These are phyloP conservation scores for Lasaia peninsularis DNA, from an alignment of 1,140 invertebrate genomes.

Conservation along the genomic window DNA sequence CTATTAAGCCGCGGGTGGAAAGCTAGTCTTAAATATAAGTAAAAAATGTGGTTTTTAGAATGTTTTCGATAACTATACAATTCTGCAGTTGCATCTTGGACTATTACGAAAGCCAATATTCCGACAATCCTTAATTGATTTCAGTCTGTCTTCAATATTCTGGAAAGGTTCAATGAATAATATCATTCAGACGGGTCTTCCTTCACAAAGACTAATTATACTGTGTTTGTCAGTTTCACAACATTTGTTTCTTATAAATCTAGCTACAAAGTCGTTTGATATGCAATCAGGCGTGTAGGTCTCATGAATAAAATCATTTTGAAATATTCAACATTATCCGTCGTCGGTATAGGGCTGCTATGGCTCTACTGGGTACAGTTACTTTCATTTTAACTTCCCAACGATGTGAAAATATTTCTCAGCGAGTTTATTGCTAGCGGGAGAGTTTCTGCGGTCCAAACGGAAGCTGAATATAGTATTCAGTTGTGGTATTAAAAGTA, in stretches of 20 bases:
- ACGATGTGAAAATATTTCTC: conserved; percentile 75
- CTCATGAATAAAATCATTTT: conserved; percentile 67
- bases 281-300: conserved; percentile 43
- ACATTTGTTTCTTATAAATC: neutral
- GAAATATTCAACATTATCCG: conserved; percentile 59
- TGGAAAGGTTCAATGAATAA: too few species aligned
- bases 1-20: too few species aligned
- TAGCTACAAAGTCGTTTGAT: conserved; percentile 38
- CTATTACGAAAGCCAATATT: too few species aligned
- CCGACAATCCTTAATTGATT: too few species aligned
- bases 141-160: too few species aligned
- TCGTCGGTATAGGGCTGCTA: conserved; percentile 48
- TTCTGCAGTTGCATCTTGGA: too few species aligned
- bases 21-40: too few species aligned
- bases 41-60: too few species aligned
- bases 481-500: conserved; percentile 46
- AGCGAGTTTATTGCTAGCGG: conserved; percentile 62
- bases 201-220: too few species aligned
- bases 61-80: too few species aligned
- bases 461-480: conserved; percentile 49
- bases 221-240: too few species aligned
- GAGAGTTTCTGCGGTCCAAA: conserved; percentile 57
- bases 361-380: conserved; percentile 65
- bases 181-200: too few species aligned
- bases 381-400: conserved; percentile 75